These are phyloP conservation scores for Micrastur ruficollis DNA, from an alignment of 2,797 vertebrate genomes.

Conservation along the genomic window DNA sequence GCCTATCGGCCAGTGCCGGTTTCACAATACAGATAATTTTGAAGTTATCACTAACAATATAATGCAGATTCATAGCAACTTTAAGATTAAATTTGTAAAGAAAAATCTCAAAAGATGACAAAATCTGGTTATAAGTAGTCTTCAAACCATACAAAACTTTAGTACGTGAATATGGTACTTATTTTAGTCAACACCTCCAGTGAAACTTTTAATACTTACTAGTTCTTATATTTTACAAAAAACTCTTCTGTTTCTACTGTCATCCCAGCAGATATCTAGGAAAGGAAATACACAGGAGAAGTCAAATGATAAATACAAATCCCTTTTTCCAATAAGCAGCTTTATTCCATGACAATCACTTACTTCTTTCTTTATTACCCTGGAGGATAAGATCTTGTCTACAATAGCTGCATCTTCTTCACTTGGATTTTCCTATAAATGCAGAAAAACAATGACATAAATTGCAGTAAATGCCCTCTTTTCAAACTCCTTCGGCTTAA, in stretches of 20 bases:
- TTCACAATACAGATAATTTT: background rate
- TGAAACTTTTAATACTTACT: conserved; percentile 82
- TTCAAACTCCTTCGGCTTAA: background rate
- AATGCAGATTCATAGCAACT: background rate
- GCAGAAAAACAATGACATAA: background rate
- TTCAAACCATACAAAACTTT: background rate
- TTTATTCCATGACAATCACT: conserved; percentile 45
- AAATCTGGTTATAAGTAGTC: background rate
- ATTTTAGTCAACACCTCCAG: background rate
- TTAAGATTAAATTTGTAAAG: background rate
- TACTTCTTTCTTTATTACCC: conserved; percentile 91
- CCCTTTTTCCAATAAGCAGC: background rate
- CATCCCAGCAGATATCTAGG: conserved; percentile 86
- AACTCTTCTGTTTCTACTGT: conserved; percentile 93
- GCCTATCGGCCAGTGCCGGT: background rate
- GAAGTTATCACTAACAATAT: background rate
- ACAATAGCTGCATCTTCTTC: conserved; percentile 98
- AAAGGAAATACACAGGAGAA: conserved; percentile 38
- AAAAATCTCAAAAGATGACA: background rate
- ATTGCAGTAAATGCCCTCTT: background rate
- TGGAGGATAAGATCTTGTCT: conserved; percentile 96
- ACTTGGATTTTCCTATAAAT: conserved; percentile 91
- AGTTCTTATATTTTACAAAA: conserved; percentile 99
- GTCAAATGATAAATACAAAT: background rate
- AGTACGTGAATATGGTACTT: background rate